Evolutionary conservation across 2,797 vertebrate genomes (phyloP), one percentile per base, ranked within the genome.

Genomic region (Graptemys geographica): DNA sequence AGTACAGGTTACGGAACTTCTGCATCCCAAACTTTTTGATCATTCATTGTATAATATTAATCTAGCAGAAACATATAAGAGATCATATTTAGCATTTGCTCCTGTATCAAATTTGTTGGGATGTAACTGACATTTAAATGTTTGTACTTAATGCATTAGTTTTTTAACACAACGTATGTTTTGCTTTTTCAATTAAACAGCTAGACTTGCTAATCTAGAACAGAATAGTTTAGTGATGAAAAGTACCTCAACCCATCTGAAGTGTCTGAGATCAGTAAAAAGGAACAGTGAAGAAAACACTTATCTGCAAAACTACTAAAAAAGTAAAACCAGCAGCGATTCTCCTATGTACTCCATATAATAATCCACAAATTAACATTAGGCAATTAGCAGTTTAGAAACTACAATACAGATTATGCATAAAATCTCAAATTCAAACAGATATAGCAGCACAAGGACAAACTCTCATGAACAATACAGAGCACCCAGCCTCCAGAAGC

Each of bases 211-310:
- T 82, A 94, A 90, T 41, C 84, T 52, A 93, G 47, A 90, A 92
- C 74, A 86, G 83, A 79, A 96, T 62, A 89, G 28, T 95, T 62
- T 41, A 96, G 95, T 1, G 7, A 92, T 91, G 23, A 94, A 87
- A 95, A 96, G 84, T 96, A 97, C 96, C 97, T 98, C 92, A 93
- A 95, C 81, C 80, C 89, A 92, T 82, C 94, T 93, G 94, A 96
- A 96, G 96, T 53, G 83, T 72, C 90, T 85, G 92, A 94, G 79
- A 87, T 56, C 52, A 33, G 91, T 25, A 91, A 93, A 94, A 95
- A 96, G 95, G 79, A 96, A 91, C 28, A 84, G 90, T 78, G 87
- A 91, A 95, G 97, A 95, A 91, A 92, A 96, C 78, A 87, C 79
- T 90, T 2, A 44, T 91, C 84, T 93, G 81, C 47, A 85, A 87